phyloP scores from a whole-genome alignment of 2,113 vertebrate species.

The Lamprotornis superbus region DNA sequence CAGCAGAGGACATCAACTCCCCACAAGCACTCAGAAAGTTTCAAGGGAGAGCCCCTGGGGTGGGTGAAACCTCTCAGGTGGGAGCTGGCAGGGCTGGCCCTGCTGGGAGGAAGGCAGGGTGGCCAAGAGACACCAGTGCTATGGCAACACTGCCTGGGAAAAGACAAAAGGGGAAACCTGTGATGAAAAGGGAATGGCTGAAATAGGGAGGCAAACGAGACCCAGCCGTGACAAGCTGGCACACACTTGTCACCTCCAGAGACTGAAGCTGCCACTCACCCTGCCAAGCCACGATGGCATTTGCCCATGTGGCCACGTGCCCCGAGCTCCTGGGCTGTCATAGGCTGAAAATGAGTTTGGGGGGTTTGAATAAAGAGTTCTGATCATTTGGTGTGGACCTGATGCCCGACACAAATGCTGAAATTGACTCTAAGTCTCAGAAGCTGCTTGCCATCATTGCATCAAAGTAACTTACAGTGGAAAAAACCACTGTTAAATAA shows the following conservation, averaged over 20 bases:
- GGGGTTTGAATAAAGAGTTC: background rate
- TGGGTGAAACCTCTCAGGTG: background rate
- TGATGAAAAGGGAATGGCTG: background rate
- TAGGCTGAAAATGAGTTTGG: background rate
- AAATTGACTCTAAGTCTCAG: background rate
- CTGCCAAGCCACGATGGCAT: background rate
- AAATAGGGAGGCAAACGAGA: background rate
- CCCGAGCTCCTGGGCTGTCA: background rate
- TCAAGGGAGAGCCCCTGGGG: background rate
- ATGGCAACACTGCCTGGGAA: conserved; percentile 37
- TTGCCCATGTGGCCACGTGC: background rate
- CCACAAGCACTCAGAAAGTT: rapidly evolving
- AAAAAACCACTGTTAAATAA: background rate
- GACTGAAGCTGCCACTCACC: background rate
- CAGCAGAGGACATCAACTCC: background rate
- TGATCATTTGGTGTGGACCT: background rate
- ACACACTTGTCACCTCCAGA: background rate
- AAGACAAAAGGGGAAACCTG: conserved; percentile 28
- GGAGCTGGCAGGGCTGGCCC: background rate
- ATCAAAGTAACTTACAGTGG: background rate
- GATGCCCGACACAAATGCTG: background rate
- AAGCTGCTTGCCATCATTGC: background rate
- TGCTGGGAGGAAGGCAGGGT: conserved; percentile 7
- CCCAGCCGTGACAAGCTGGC: background rate
- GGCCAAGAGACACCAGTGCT: conserved; percentile 45